phyloP scores from a whole-genome alignment of 2,888 invertebrate genomes.

The Ornithoptera alexandrae region DNA sequence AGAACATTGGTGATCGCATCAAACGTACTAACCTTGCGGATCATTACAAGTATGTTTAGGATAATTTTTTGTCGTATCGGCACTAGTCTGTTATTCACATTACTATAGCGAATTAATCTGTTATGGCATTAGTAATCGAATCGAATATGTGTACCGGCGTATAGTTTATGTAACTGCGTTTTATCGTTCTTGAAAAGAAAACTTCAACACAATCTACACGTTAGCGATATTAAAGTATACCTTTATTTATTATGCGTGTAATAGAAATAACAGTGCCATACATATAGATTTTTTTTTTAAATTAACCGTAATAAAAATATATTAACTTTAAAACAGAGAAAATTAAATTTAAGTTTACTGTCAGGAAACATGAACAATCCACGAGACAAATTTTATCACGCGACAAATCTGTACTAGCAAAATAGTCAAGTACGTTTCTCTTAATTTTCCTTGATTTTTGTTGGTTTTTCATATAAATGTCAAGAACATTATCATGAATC shows the following conservation, averaged over 20 bases:
- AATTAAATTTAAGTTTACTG: too few species aligned
- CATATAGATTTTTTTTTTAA: not conserved
- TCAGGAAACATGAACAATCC: too few species aligned
- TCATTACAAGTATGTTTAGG: not conserved
- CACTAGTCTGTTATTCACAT: conserved; percentile 4
- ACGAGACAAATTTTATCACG: too few species aligned
- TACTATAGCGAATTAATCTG: conserved; percentile 20
- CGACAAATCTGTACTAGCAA: too few species aligned
- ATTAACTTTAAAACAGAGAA: too few species aligned
- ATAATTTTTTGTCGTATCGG: not conserved
- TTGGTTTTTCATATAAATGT: too few species aligned
- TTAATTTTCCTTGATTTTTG: too few species aligned
- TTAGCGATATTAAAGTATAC: not conserved
- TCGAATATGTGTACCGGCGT: conserved; percentile 10
- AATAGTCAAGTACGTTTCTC: too few species aligned
- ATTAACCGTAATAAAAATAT: not conserved
- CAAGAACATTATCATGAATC: too few species aligned
- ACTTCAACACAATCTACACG: conserved; percentile 5
- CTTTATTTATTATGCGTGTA: not conserved
- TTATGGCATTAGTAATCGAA: conserved; percentile 20
- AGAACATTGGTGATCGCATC: not conserved
- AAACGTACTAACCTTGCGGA: not conserved
- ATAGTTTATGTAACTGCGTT: conserved; percentile 18
- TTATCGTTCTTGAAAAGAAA: conserved; percentile 15
- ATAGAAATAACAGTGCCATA: too few species aligned